These are phyloP conservation scores for Dinomys branickii DNA, from an alignment of 2,113 vertebrate species.

Conservation along the genomic window DNA sequence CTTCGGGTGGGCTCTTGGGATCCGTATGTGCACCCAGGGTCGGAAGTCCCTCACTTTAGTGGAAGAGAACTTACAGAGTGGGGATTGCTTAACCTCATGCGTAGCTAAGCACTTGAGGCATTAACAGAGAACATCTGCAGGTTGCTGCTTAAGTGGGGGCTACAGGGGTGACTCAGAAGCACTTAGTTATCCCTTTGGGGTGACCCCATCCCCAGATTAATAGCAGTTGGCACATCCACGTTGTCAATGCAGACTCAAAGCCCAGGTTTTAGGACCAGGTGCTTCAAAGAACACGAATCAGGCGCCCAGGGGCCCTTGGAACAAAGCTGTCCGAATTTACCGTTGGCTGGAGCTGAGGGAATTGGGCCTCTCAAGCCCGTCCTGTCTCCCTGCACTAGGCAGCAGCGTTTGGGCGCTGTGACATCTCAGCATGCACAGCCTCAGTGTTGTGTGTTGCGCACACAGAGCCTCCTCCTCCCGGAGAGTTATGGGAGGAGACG, in stretches of 20 bases:
- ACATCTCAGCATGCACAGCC: accelerated
- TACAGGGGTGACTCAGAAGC: neutral
- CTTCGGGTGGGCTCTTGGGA: neutral
- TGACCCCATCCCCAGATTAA: neutral
- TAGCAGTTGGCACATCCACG: neutral
- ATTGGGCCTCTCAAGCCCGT: neutral
- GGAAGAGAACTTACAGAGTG: neutral
- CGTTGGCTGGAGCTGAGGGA: neutral
- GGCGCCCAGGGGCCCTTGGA: neutral
- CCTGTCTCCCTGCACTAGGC: accelerated
- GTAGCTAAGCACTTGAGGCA: neutral
- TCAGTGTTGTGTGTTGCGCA: neutral
- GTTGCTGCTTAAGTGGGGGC: neutral
- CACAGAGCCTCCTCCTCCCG: neutral
- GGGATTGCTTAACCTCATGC: neutral
- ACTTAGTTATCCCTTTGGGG: neutral
- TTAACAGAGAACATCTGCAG: neutral
- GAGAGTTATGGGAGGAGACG: neutral
- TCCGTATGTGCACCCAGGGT: neutral
- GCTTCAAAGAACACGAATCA: accelerated
- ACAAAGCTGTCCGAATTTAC: neutral
- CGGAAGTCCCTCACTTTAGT: neutral
- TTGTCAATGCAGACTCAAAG: neutral
- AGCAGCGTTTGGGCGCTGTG: neutral
- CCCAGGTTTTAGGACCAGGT: neutral